These are phyloP conservation scores for Sphaerodactylus townsendi DNA, from an alignment of 2,113 vertebrate species.

Conservation along the genomic window DNA sequence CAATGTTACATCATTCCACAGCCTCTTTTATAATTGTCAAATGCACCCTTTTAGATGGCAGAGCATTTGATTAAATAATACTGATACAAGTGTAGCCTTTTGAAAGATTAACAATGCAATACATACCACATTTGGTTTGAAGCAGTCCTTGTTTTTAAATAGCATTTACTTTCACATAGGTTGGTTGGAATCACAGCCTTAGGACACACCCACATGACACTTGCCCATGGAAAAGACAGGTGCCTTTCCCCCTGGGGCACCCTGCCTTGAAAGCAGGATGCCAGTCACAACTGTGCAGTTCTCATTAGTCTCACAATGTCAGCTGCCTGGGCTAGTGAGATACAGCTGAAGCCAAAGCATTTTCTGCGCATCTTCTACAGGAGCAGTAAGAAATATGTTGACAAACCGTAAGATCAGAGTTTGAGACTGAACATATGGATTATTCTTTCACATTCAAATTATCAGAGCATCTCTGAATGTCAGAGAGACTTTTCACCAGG, in stretches of 20 bases:
- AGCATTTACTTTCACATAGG: background rate
- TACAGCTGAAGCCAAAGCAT: background rate
- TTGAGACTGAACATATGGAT: background rate
- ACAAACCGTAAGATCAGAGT: background rate
- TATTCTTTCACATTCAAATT: background rate
- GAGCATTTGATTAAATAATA: background rate
- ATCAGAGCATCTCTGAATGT: background rate
- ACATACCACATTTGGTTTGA: background rate
- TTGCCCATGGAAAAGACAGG: background rate
- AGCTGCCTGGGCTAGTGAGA: background rate
- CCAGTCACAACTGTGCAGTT: background rate
- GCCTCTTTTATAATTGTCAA: background rate
- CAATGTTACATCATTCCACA: background rate
- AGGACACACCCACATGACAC: background rate
- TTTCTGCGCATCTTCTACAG: background rate
- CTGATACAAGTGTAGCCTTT: background rate
- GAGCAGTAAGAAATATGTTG: background rate
- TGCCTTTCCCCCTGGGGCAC: background rate
- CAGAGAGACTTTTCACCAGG: background rate
- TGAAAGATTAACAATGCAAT: background rate
- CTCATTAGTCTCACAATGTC: background rate
- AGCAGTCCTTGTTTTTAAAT: background rate
- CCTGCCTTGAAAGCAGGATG: background rate
- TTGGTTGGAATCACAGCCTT: background rate
- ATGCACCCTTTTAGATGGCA: background rate